Percentiles rank a stretch among this genome's conserved stretches.
phyloP scores from a whole-genome alignment of 2,888 invertebrate genomes.

The Cephus runcator region DNA sequence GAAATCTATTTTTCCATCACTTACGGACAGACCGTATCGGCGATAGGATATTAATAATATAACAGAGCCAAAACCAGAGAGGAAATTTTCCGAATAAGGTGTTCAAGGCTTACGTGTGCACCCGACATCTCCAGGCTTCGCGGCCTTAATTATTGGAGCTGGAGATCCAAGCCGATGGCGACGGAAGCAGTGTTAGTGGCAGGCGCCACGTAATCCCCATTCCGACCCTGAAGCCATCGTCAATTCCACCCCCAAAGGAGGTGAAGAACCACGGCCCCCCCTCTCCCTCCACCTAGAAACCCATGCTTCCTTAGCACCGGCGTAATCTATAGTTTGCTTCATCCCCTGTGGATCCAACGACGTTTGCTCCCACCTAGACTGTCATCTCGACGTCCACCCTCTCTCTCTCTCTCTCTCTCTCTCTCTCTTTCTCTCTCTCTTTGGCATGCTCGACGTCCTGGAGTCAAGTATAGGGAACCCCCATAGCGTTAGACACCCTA shows the following conservation, averaged over 20 bases:
- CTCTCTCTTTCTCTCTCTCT: not conserved
- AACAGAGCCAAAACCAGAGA: not conserved
- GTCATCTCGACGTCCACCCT: not conserved
- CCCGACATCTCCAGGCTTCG: not conserved
- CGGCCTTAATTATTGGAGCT: not conserved
- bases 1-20: too few relatives aligned
- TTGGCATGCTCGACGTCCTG: not conserved
- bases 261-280: not conserved
- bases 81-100: not conserved
- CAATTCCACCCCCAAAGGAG: not conserved
- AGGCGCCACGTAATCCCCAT: constrained; percentile 3
- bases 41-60: not conserved
- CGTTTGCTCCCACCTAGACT: constrained; percentile 1
- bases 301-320: not conserved
- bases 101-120: not conserved
- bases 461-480: not conserved
- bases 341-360: not conserved
- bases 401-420: not conserved
- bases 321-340: not conserved
- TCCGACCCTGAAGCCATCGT: not conserved
- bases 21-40: not conserved
- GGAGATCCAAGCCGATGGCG: not conserved
- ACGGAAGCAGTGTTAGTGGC: not conserved
- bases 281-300: not conserved
- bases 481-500: not conserved